Evolutionary conservation across 2,113 vertebrate species (phyloP).

Genomic region (Nycticorax nycticorax): DNA sequence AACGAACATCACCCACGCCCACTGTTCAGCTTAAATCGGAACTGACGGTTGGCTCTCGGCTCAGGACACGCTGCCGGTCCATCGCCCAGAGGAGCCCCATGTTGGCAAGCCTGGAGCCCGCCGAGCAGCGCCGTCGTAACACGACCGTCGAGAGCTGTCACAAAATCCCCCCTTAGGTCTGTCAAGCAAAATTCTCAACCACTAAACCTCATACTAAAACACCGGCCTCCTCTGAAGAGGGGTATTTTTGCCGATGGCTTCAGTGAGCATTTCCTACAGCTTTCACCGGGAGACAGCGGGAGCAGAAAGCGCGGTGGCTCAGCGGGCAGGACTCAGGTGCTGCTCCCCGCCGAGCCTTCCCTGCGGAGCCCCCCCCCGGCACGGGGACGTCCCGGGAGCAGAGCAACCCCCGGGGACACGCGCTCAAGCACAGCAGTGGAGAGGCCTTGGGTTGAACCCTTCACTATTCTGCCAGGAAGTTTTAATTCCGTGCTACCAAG

Average conservation of each 20-base stretch:
- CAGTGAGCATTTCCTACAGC: neutral
- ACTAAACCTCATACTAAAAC: neutral
- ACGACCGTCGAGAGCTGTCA: neutral
- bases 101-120: rapidly evolving
- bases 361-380: rapidly evolving
- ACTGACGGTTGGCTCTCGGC: neutral
- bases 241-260: neutral
- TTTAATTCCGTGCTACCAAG: neutral
- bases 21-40: neutral
- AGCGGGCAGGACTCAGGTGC: neutral
- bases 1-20: neutral
- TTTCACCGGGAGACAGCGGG: neutral
- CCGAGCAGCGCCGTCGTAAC: rapidly evolving
- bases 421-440: rapidly evolving
- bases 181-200: neutral
- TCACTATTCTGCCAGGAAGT: neutral
- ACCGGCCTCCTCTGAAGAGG: neutral
- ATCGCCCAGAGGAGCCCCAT: neutral
- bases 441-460: too few relatives aligned
- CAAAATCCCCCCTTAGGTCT: neutral
- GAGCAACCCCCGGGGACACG: neutral
- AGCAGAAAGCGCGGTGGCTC: rapidly evolving
- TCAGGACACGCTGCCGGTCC: neutral
- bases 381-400: rapidly evolving
- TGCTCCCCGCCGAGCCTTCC: neutral